Evolutionary conservation across 2,797 vertebrate species (phyloP).

Genomic region (Falco concolor): DNA sequence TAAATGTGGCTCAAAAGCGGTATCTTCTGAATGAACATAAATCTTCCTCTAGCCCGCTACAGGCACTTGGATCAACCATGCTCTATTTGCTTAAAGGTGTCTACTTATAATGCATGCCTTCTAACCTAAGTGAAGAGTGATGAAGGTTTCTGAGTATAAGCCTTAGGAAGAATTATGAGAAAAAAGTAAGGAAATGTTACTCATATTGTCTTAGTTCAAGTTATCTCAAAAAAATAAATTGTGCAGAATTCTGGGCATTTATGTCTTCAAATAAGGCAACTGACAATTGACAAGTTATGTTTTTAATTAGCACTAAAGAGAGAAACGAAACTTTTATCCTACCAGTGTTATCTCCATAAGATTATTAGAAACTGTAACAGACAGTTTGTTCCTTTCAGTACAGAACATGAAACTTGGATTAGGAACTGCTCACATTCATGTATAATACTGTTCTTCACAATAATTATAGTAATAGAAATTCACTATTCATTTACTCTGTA

Average conservation of each 20-base stretch:
- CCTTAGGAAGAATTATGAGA: neutral
- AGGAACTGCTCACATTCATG: neutral
- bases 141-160: neutral
- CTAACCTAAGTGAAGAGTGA: neutral
- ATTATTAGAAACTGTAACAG: neutral
- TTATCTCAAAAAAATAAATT: neutral
- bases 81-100: neutral
- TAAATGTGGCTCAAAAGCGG: neutral
- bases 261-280: neutral
- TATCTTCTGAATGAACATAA: neutral
- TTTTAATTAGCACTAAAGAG: neutral
- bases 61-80: neutral
- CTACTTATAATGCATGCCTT: neutral
- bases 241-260: neutral
- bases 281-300: neutral
- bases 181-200: neutral
- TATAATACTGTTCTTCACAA: neutral
- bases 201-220: neutral
- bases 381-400: neutral
- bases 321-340: neutral
- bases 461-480: neutral
- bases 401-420: neutral
- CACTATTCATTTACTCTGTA: neutral
- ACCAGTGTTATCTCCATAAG: neutral
- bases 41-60: neutral